Evolutionary conservation across 1,140 invertebrate genomes (phyloP), one percentile per base, ranked within the genome.

Genomic region (Heterodera carotae): DNA sequence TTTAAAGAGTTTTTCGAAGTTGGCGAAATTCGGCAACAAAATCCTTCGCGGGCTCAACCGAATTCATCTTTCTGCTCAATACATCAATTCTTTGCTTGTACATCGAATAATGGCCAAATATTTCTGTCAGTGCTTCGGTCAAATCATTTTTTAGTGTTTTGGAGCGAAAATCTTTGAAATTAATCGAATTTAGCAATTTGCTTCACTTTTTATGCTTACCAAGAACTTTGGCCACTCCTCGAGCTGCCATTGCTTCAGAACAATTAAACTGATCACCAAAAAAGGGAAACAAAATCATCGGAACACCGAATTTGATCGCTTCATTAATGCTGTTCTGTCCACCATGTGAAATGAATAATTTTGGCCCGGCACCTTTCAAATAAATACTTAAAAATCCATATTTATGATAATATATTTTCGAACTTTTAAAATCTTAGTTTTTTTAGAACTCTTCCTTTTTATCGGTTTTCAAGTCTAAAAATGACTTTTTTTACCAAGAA

Each of bases 241-340:
- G 66, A 70, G 48, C 48, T 4, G 48, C 48, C 48, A 53, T 18
- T n/a, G 48, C 48, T 22, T 53, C 48, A 5, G 48, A n/a, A 73
- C 84, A 83, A 33, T 67, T 53, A 18, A 72, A 39, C 29, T 82
- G 81, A 33, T 82, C 81, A 15, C 81, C 81, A 74, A 82, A 82
- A 15, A 82, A 67, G 27, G 81, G 87, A 93, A 94, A 0, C 93
- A 92, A 15, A 92, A 93, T 27, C 15, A 93, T 91, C 0, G 93
- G 93, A 0, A 93, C 91, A 18, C 92, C 93, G 83, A 93, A 92
- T 84, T 92, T 93, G 18, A 53, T 53, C 22, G 48, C 48, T 18
- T 53, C 48, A 53, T 18, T 53, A 4, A 53, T 22, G 48, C 48
- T 53, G 48, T 53, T 53, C 48, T 18, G 48, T 53, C 48, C 48